A percentile compares a stretch with the other conserved stretches of the same genome.
Evolutionary conservation across 2,113 vertebrate genomes (phyloP).

Genomic region (Smithornis capensis): DNA sequence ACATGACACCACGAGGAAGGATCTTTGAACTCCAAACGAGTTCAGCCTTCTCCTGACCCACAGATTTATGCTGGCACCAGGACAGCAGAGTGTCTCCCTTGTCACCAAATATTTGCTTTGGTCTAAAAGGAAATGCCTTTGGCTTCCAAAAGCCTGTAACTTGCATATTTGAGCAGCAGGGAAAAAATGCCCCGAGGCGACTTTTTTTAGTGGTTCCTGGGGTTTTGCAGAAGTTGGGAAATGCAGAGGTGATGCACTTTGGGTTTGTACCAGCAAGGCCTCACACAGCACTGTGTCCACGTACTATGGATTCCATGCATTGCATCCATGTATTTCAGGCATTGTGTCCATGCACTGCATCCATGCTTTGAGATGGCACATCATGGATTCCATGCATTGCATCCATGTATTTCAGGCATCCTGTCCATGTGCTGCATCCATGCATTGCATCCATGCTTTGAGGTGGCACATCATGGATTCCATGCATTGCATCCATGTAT

Average conservation of each 20-base stretch:
- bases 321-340: accelerated
- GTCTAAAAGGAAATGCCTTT: neutral
- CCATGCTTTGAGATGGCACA: accelerated
- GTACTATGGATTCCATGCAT: accelerated
- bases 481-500: too few relatives aligned
- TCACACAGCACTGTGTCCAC: accelerated
- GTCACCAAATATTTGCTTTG: slow-evolving; percentile 27
- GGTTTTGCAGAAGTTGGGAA: neutral
- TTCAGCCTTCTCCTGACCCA: neutral
- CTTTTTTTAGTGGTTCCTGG: neutral
- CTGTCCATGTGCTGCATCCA: neutral
- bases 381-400: neutral
- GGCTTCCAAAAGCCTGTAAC: neutral
- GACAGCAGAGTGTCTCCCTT: neutral
- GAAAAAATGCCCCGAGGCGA: neutral
- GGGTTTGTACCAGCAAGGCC: neutral
- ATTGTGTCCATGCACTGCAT: accelerated
- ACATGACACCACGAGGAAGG: accelerated
- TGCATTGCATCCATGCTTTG: neutral
- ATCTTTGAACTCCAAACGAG: neutral
- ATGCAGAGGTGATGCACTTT: accelerated
- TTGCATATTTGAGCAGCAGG: neutral
- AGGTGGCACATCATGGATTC: too few relatives aligned
- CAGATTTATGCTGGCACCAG: neutral
- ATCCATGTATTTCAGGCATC: accelerated